Conservation (phyloP, 2,113 vertebrate genomes). For the Orycteropus afer region DNA sequence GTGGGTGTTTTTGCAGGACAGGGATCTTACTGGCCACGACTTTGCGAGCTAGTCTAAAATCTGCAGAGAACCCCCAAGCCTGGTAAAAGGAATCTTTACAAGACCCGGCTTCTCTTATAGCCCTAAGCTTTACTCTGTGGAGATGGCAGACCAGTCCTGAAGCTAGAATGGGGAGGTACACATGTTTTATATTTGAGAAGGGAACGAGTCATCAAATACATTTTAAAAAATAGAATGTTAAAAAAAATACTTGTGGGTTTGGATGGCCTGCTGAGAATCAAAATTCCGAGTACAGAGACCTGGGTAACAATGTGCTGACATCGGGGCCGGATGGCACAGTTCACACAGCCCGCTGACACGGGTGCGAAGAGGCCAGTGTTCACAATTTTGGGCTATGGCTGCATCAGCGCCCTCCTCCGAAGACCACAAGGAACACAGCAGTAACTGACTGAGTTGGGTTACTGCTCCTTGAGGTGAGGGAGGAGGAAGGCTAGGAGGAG, state of each 20-base stretch:
- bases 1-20: constrained; percentile 38
- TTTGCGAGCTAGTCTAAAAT: constrained; percentile 15
- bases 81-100: constrained; percentile 9
- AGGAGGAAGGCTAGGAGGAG: background rate
- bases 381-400: background rate
- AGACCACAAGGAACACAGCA: background rate
- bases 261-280: constrained; percentile 71
- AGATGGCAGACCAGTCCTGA: constrained; percentile 3
- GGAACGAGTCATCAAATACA: constrained; percentile 58
- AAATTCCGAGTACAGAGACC: constrained; percentile 44
- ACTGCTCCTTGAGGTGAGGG: background rate
- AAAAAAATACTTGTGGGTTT: constrained; percentile 76
- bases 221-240: constrained; percentile 77
- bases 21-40: background rate
- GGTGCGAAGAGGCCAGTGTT: constrained; percentile 50
- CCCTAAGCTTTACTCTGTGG: background rate
- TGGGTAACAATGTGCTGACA: background rate
- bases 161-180: constrained; percentile 54
- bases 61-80: background rate
- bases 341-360: too few species aligned
- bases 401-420: background rate
- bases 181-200: constrained; percentile 76
- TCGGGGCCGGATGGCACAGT: too few species aligned
- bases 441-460: background rate
- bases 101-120: constrained; percentile 30